A percentile compares a stretch with the other conserved stretches of the same genome.
Evolutionary conservation across 2,888 invertebrate species (phyloP).

Genomic region (Tridacna gigas): DNA sequence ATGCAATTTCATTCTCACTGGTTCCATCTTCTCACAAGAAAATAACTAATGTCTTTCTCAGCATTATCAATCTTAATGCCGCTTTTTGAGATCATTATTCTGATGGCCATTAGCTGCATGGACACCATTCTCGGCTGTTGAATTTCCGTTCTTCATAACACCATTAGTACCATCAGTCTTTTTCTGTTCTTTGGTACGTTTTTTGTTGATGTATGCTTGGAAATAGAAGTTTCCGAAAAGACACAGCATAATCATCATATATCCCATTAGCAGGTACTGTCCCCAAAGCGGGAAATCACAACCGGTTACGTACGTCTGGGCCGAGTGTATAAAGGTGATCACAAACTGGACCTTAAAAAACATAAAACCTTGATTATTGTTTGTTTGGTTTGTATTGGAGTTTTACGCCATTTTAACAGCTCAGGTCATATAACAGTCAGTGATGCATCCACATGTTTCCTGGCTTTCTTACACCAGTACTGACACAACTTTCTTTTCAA

Average conservation of each 20-base stretch:
- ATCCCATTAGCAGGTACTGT: constrained; percentile 87
- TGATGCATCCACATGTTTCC: no score
- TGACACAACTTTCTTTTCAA: no score
- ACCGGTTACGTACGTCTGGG: constrained; percentile 91
- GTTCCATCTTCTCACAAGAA: no score
- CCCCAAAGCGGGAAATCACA: constrained; percentile 91
- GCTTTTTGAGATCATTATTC: neutral
- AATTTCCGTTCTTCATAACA: neutral
- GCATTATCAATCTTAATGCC: neutral
- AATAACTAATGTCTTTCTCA: no score
- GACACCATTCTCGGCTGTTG: neutral
- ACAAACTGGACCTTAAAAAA: constrained; percentile 92
- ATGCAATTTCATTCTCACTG: no score
- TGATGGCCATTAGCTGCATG: neutral
- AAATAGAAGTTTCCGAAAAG: constrained; percentile 96
- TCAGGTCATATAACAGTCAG: no score
- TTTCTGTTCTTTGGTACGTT: constrained; percentile 32
- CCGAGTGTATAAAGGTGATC: constrained; percentile 92
- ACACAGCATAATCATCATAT: constrained; percentile 98
- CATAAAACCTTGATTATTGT: neutral
- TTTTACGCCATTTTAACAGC: no score
- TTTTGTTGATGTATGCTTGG: constrained; percentile 74
- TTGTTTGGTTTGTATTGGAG: no score
- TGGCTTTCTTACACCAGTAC: no score
- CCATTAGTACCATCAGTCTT: constrained; percentile 44